Evolutionary conservation across 2,113 vertebrate genomes (phyloP).

Genomic region (Laticauda colubrina): DNA sequence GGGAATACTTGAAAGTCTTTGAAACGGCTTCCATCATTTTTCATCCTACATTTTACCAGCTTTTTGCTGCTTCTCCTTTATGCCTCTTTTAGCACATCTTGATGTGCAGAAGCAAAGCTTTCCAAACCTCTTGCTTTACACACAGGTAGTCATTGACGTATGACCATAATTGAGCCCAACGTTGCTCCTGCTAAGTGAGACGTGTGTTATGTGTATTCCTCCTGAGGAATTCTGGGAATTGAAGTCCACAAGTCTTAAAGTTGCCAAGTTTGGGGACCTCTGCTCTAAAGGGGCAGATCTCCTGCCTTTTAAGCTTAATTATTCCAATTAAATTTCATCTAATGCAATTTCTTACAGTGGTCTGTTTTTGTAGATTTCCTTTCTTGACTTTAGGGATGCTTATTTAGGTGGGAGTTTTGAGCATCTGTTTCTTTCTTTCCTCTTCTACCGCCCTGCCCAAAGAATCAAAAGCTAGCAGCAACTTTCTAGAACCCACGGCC

Average conservation of each 20-base stretch:
- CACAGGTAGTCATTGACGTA: no score
- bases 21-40: background rate
- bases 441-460: accelerated
- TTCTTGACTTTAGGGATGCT: conserved; percentile 20
- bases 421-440: conserved; percentile 16
- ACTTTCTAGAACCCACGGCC: background rate
- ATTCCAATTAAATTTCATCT: conserved; percentile 40
- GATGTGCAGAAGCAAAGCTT: background rate
- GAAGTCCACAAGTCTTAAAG: background rate
- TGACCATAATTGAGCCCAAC: no score
- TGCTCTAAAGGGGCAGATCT: accelerated
- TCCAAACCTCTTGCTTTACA: background rate
- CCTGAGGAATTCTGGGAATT: background rate
- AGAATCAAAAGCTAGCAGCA: accelerated
- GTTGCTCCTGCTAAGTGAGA: no score
- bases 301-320: background rate
- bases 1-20: background rate
- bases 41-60: background rate
- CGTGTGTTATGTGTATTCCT: no score
- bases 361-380: background rate
- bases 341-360: background rate
- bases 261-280: background rate
- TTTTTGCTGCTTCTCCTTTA: background rate
- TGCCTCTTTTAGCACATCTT: background rate
- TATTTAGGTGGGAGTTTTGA: background rate